phyloP scores from a whole-genome alignment of 2,888 invertebrate genomes.

The Hypsopygia costalis region DNA sequence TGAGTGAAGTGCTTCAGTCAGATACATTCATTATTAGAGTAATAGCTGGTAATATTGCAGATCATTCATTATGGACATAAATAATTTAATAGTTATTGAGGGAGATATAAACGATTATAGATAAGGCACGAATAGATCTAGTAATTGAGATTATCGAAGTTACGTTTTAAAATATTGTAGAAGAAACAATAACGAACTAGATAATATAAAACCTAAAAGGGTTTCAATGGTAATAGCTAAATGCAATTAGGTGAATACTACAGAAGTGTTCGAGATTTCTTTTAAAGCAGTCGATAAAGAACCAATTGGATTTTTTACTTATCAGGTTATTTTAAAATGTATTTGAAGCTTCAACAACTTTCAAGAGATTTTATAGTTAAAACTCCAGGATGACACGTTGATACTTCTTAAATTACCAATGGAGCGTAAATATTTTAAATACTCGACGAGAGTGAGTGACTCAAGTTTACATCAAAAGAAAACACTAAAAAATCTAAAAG shows the following conservation, averaged over 20 bases:
- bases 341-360: constrained; percentile 2
- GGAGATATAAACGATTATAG: background rate
- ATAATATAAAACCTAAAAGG: too few species aligned
- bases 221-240: background rate
- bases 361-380: constrained; percentile 4
- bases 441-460: constrained; percentile 22
- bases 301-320: too few species aligned
- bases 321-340: background rate
- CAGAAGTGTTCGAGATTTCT: too few species aligned
- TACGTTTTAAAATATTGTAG: background rate
- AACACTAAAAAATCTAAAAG: constrained; percentile 38
- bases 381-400: constrained; percentile 1
- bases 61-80: background rate
- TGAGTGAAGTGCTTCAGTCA: constrained; percentile 11
- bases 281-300: too few species aligned
- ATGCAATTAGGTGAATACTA: background rate
- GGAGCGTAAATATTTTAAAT: constrained; percentile 17
- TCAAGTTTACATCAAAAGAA: constrained; percentile 30
- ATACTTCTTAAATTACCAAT: constrained; percentile 7
- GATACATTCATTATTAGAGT: constrained; percentile 11
- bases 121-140: background rate
- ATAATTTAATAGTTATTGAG: background rate
- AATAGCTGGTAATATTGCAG: constrained; percentile 11
- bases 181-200: too few species aligned
- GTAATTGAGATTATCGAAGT: background rate